Conservation (phyloP, 2,797 vertebrate species). For the Myotis findleyi region DNA sequence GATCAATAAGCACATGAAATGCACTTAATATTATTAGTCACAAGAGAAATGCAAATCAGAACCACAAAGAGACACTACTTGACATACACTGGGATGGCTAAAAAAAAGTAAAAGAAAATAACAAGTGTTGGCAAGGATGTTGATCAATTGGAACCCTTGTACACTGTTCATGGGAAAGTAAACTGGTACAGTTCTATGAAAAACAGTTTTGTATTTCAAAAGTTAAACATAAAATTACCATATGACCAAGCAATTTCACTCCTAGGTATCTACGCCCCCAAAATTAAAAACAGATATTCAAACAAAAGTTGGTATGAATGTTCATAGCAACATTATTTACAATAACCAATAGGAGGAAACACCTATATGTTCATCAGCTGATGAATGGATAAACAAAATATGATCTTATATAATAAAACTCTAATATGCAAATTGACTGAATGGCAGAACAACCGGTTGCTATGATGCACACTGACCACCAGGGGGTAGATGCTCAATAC, state of each 20-base stretch:
- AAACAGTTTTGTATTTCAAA: neutral
- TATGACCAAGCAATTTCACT: neutral
- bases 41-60: neutral
- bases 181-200: neutral
- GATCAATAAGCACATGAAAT: neutral
- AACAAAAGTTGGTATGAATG: slow-evolving; percentile 10
- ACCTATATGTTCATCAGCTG: neutral
- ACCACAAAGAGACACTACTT: neutral
- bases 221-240: neutral
- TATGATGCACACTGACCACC: no score
- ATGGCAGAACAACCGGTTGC: no score
- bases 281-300: slow-evolving; percentile 37
- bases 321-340: neutral
- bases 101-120: neutral
- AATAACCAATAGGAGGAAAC: neutral
- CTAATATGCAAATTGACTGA: no score
- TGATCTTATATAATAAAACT: no score
- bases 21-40: neutral
- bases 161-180: neutral
- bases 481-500: no score
- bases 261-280: neutral
- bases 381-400: neutral
- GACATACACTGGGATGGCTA: neutral
- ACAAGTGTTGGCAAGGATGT: neutral
- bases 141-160: neutral